These are phyloP conservation scores for Nothobranchius kuhntae DNA, from an alignment of 2,113 vertebrate genomes.

Conservation along the genomic window DNA sequence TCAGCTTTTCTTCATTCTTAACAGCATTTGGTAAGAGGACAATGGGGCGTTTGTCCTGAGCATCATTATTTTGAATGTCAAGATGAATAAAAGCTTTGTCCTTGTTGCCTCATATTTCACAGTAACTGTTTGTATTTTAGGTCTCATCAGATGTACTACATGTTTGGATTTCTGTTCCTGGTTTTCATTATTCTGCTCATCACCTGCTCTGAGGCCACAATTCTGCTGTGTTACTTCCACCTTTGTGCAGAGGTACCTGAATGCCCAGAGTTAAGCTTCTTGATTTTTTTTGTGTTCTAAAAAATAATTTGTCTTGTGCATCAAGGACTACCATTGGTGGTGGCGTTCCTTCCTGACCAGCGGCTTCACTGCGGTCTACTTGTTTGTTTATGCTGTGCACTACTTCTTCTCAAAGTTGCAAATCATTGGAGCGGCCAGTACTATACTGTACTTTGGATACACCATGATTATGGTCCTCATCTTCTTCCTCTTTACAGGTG, in stretches of 20 bases:
- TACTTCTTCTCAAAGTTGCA: slow-evolving; percentile 85
- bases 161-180: slow-evolving; percentile 99
- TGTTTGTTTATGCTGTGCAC: slow-evolving; percentile 89
- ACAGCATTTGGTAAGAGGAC: slow-evolving; percentile 93
- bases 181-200: slow-evolving; percentile 99
- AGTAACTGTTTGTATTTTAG: slow-evolving; percentile 65
- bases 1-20: slow-evolving; percentile 98
- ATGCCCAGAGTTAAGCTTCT: background rate
- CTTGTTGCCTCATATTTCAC: fast-evolving
- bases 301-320: background rate
- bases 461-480: slow-evolving; percentile 84
- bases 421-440: slow-evolving; percentile 82
- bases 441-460: slow-evolving; percentile 83
- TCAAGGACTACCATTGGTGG: slow-evolving; percentile 97
- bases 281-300: background rate
- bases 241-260: slow-evolving; percentile 92
- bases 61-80: background rate
- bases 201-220: slow-evolving; percentile 97
- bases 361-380: slow-evolving; percentile 95
- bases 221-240: slow-evolving; percentile 98
- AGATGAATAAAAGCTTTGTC: background rate
- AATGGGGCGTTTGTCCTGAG: background rate
- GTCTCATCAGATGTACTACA: slow-evolving; percentile 99
- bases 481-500: slow-evolving; percentile 85
- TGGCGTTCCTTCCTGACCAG: slow-evolving; percentile 99